Conservation (phyloP, 1,140 invertebrate genomes). For the Ridgeia piscesae region DNA sequence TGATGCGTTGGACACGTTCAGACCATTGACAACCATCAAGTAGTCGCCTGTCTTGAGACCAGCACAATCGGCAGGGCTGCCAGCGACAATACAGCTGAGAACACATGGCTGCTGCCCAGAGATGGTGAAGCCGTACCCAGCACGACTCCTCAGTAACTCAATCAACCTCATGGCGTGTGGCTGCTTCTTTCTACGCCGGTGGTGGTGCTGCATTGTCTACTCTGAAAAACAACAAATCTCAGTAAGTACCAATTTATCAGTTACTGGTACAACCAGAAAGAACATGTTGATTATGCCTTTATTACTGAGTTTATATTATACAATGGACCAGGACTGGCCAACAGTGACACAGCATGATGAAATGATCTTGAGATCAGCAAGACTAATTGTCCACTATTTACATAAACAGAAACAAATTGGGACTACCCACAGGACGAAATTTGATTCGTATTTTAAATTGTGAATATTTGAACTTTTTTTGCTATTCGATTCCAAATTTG, state of each 20-base stretch:
- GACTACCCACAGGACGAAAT: no score
- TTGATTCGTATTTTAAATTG: no score
- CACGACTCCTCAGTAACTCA: slow-evolving; percentile 78
- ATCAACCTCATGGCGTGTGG: slow-evolving; percentile 81
- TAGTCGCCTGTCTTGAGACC: slow-evolving; percentile 88
- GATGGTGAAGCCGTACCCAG: slow-evolving; percentile 89
- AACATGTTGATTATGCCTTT: background rate
- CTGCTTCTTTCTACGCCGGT: slow-evolving; percentile 76
- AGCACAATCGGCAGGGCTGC: slow-evolving; percentile 80
- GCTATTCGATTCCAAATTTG: no score
- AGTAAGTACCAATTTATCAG: background rate
- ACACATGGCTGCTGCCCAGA: slow-evolving; percentile 91
- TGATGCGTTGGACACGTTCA: slow-evolving; percentile 81
- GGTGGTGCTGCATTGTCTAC: slow-evolving; percentile 52
- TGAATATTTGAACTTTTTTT: no score
- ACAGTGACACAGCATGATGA: no score
- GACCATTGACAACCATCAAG: slow-evolving; percentile 85
- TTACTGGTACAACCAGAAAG: background rate
- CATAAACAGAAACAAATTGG: no score
- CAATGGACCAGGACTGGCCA: no score
- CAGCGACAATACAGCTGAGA: slow-evolving; percentile 80
- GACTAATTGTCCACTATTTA: no score
- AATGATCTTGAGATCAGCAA: no score
- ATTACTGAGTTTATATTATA: no score
- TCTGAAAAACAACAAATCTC: background rate